Evolutionary conservation across 2,797 vertebrate genomes (phyloP), one percentile per base, ranked within the genome.

Genomic region (Alauda arvensis): DNA sequence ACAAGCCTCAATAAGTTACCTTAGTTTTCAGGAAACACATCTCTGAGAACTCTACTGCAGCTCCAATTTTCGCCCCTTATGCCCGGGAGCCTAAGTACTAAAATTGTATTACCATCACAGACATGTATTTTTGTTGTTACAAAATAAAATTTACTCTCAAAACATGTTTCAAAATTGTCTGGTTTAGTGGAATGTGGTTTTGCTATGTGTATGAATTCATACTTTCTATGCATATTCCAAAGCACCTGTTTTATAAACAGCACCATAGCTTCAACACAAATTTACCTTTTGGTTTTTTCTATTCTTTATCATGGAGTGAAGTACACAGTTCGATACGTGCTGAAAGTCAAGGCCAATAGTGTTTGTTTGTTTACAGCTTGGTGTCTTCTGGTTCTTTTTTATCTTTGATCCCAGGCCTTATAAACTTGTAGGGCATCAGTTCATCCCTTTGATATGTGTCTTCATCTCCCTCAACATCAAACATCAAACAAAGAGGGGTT

Each of bases 361-460:
- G 33, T 83, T 83, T 82, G 52, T 72, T 93, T 77, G 59, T 92
- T 88, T 93, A 92, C 48, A 82, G 18, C 37, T 61, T 69, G 24
- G 26, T 65, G 49, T n/a, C 21, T 80, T 82, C 76, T 89, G 75
- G 71, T 63, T 55, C 56, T 82, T 85, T 87, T 93, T 91, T 88
- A 66, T 75, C 66, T 91, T 88, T 93, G 59, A 89, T 69, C 59
- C 24, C 39, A 66, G 52, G 62, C 76, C 63, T 69, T 53, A 39
- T 70, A 87, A 82, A 91, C 67, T 85, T 49, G 56, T 14, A 56
- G 37, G 46, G 42, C n/a, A 61, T 33, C 77, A 48, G 45, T 69
- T 89, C 71, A 57, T 20, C 74, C 51, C 71, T 84, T 56, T 87
- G 77, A 83, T 78, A 69, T 25, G 56, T 79, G 60, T 68, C 69